A percentile compares a stretch with the other conserved stretches of the same genome.
Evolutionary conservation across 92 coral and sea anemone species (phyloP).

Genomic region (Ricordea florida): DNA sequence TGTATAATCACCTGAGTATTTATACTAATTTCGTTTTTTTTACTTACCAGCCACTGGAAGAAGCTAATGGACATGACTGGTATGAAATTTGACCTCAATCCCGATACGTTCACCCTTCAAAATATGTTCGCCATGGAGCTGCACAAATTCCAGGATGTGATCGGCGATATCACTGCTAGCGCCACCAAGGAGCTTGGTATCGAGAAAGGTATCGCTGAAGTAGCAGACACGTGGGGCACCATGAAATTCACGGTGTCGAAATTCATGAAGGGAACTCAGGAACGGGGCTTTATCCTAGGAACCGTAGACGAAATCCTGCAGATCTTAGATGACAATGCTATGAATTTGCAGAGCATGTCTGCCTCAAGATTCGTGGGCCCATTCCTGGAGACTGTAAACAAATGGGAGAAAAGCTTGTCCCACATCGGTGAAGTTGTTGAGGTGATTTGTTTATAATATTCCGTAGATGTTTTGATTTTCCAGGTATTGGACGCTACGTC

Average conservation of each 20-base stretch:
- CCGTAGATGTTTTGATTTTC: too few relatives aligned
- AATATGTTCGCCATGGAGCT: constrained; percentile 99
- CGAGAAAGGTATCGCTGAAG: constrained; percentile 96
- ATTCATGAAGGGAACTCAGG: constrained; percentile 99
- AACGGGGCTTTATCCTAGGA: constrained; percentile 94
- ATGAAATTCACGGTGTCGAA: constrained; percentile 97
- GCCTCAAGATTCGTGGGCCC: constrained; percentile 99
- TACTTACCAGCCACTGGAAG: constrained; percentile 87
- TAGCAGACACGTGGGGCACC: constrained; percentile 89
- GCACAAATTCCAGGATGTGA: constrained; percentile 97
- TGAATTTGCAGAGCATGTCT: constrained; percentile 99
- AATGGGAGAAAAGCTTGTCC: constrained; percentile 99
- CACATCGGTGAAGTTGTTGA: constrained; percentile 99
- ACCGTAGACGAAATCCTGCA: constrained; percentile 95
- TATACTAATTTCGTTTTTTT: neutral
- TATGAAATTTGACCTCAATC: constrained; percentile 98
- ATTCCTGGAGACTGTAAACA: constrained; percentile 95
- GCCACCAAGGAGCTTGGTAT: constrained; percentile 99
- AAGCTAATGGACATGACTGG: constrained; percentile 99
- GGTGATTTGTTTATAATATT: too few relatives aligned
- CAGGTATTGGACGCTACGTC: too few relatives aligned
- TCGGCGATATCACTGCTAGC: constrained; percentile 98
- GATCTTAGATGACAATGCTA: constrained; percentile 95
- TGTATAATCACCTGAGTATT: too few relatives aligned
- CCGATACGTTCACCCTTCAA: constrained; percentile 98